A percentile compares a stretch with the other conserved stretches of the same genome.
Conservation (phyloP, 2,113 vertebrate species). For the Odontesthes bonariensis region DNA sequence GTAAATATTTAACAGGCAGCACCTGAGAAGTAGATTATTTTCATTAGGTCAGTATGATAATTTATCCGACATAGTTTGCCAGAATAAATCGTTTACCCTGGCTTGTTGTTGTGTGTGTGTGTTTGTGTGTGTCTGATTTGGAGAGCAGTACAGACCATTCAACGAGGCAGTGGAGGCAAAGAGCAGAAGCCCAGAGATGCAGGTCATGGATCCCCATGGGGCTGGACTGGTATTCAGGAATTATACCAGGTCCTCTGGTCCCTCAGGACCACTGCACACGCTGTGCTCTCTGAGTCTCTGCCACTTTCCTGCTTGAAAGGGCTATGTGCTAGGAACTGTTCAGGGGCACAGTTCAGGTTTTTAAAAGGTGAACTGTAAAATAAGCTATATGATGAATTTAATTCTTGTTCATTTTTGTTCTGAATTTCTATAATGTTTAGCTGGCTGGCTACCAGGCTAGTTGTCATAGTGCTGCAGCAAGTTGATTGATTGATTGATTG, state of each 20-base stretch:
- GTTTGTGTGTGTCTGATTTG: conserved; percentile 36
- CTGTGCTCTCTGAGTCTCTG: conserved; percentile 22
- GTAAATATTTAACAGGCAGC: conserved; percentile 21
- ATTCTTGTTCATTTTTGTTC: background rate
- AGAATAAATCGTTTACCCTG: conserved; percentile 27
- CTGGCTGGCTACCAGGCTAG: conserved; percentile 1
- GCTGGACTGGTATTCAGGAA: conserved; percentile 73
- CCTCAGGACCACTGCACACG: conserved; percentile 46
- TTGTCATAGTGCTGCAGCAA: conserved; percentile 22
- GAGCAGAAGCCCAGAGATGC: conserved; percentile 68
- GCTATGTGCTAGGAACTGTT: conserved; percentile 8
- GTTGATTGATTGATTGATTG: too few relatives aligned
- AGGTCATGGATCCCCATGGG: conserved; percentile 75
- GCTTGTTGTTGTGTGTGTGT: conserved; percentile 24
- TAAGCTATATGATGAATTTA: conserved; percentile 21
- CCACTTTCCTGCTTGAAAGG: conserved; percentile 26
- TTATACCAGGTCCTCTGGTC: conserved; percentile 61
- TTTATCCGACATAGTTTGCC: conserved; percentile 26
- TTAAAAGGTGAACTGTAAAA: conserved; percentile 52
- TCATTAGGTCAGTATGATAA: conserved; percentile 43
- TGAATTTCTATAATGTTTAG: conserved; percentile 31
- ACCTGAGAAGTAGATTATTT: background rate
- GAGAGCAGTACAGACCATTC: conserved; percentile 32
- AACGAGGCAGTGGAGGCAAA: conserved; percentile 40
- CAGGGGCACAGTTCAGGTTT: conserved; percentile 16